phyloP scores from a whole-genome alignment of 2,888 invertebrate species.

The Tiliacea aurago region DNA sequence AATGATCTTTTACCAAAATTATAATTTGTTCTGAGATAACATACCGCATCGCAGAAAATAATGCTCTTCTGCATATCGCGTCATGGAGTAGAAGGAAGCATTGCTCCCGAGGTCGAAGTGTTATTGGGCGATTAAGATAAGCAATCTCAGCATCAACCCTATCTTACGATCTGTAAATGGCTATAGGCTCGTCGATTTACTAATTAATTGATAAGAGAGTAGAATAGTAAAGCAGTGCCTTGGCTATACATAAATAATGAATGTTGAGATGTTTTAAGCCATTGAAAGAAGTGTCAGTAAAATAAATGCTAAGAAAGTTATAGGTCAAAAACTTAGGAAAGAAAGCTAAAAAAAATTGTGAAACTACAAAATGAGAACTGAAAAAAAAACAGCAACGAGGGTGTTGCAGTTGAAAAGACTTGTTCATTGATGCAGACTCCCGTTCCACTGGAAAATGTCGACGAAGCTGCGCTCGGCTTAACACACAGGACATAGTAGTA shows the following conservation, averaged over 20 bases:
- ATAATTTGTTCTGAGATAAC: background rate
- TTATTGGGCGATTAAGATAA: background rate
- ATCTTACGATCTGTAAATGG: background rate
- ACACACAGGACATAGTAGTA: slow-evolving; percentile 10
- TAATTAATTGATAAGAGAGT: background rate
- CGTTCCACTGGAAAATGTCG: slow-evolving; percentile 26
- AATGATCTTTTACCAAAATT: background rate
- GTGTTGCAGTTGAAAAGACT: slow-evolving; percentile 33
- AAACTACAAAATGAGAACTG: slow-evolving; percentile 6
- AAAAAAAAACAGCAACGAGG: slow-evolving; percentile 12
- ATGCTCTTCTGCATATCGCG: background rate
- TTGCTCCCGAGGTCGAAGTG: background rate
- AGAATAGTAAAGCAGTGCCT: background rate
- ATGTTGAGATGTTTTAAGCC: background rate
- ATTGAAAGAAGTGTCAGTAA: background rate
- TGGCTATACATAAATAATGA: background rate
- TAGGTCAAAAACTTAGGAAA: background rate
- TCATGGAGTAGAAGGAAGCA: background rate
- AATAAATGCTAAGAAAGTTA: background rate
- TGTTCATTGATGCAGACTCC: slow-evolving; percentile 28
- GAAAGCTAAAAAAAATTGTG: slow-evolving; percentile 5
- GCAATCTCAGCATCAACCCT: background rate
- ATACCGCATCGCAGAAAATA: background rate
- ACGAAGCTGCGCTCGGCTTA: slow-evolving; percentile 10
- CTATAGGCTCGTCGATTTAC: background rate